Evolutionary conservation across 2,888 invertebrate species (phyloP).

Genomic region (Cartodere bifasciata): DNA sequence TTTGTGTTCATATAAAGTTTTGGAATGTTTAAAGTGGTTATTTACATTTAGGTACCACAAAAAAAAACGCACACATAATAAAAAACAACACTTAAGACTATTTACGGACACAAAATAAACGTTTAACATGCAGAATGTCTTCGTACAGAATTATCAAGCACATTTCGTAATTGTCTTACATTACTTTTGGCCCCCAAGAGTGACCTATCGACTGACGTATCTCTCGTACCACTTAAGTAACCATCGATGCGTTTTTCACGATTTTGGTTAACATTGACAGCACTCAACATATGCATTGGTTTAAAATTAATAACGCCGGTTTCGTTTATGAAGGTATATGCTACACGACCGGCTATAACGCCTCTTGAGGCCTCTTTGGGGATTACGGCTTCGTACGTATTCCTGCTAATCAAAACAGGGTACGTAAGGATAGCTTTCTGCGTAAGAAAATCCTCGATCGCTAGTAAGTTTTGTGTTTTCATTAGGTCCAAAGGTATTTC

Average conservation of each 20-base stretch:
- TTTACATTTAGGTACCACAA: no score
- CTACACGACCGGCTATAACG: conserved; percentile 59
- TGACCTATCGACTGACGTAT: conserved; percentile 18
- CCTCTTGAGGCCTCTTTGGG: conserved; percentile 63
- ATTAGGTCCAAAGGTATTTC: conserved; percentile 59
- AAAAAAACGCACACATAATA: no score
- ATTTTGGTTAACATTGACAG: conserved; percentile 34
- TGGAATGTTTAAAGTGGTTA: no score
- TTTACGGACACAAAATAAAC: background rate
- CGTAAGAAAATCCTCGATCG: conserved; percentile 61
- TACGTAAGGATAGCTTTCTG: conserved; percentile 44
- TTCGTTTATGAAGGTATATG: conserved; percentile 66
- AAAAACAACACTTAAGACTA: no score
- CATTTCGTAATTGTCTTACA: conserved; percentile 26
- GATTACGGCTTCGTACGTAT: conserved; percentile 61
- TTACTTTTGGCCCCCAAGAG: conserved; percentile 23
- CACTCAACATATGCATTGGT: conserved; percentile 61
- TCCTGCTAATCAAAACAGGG: conserved; percentile 58
- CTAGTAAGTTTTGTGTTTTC: conserved; percentile 56
- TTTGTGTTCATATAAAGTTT: no score
- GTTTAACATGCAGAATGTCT: conserved; percentile 23
- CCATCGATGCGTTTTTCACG: conserved; percentile 26
- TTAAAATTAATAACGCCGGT: conserved; percentile 63
- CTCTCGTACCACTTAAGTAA: conserved; percentile 22
- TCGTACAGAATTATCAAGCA: conserved; percentile 20